Evolutionary conservation across 2,113 vertebrate genomes (phyloP), one percentile per base, ranked within the genome.

Genomic region (Malurus cyaneus): DNA sequence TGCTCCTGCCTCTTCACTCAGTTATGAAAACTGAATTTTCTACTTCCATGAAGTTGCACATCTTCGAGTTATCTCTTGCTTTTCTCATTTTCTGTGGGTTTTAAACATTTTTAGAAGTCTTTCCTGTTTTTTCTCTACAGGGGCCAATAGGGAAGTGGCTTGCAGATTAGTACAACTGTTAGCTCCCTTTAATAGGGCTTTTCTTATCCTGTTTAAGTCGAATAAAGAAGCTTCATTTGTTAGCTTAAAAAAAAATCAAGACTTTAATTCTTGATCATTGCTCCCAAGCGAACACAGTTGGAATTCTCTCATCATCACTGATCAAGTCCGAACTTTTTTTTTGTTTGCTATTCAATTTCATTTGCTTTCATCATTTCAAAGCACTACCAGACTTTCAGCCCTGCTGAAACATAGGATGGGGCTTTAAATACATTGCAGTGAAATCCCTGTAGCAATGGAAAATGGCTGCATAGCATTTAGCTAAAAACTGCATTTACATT

Each of bases 261-360:
- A 95, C 73, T 93, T 92, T 92, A 96, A 96, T 95, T 94, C 97
- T 98, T 97, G 93, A 96, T 97, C 52, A 69, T 97, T 92, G 94
- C 65, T 98, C 97, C 92, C 94, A 88, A 92, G 95, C 47, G 97
- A 69, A 77, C 71, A 88, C 66, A 84, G 88, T 41, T 96, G 95
- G 91, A 97, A 91, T 95, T 97, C 95, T 95, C 89, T 97, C 96
- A 97, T 97, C 96, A 95, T 89, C 91, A 86, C 84, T 86, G 96
- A 97, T 96, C 86, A 91, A 91, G 82, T 86, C 79, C 91, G 86
- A 97, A 97, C 93, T 96, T 97, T 96, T 64, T 64, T 97, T 96
- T 97, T 97, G 96, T 97, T 97, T 97, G 97, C 92, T 97, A 95
- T 97, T 97, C 90, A 97, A 95, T 97, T 96, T 96, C 95, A 74